Evolutionary conservation across 1,140 invertebrate genomes (phyloP).

Genomic region (Drosophila nasuta): DNA sequence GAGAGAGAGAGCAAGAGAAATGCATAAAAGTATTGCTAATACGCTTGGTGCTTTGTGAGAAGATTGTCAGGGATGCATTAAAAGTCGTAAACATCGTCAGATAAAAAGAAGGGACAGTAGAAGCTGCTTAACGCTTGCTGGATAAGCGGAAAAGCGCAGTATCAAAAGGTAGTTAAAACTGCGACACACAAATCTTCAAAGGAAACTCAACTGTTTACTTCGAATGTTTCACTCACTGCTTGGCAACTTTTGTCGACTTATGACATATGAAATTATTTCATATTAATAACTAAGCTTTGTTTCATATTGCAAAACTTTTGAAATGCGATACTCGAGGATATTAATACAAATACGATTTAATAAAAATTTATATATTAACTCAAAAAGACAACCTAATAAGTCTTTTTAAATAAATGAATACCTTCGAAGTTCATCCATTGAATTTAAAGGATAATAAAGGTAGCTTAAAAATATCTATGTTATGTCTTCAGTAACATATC

Average conservation of each 20-base stretch:
- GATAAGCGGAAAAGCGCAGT: constrained; percentile 9
- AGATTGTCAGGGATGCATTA: constrained; percentile 30
- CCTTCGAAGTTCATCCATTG: too few species aligned
- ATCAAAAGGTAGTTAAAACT: neutral
- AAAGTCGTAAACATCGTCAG: neutral
- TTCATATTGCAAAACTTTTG: too few species aligned
- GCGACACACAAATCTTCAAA: neutral
- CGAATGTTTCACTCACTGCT: neutral
- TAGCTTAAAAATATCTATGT: too few species aligned
- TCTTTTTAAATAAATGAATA: too few species aligned
- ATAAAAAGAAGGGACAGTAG: neutral
- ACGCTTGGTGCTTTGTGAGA: constrained; percentile 43
- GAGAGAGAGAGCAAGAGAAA: constrained; percentile 4
- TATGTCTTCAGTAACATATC: too few species aligned
- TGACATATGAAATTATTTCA: too few species aligned
- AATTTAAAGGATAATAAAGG: too few species aligned
- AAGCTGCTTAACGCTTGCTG: constrained; percentile 24
- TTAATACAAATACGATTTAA: too few species aligned
- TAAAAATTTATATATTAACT: too few species aligned
- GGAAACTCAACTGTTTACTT: neutral
- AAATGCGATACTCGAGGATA: too few species aligned
- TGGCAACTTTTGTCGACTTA: neutral
- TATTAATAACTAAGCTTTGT: too few species aligned
- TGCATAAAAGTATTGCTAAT: constrained; percentile 54
- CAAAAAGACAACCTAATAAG: too few species aligned